Conservation (phyloP, 2,888 invertebrate genomes). For the Limulus polyphemus region DNA sequence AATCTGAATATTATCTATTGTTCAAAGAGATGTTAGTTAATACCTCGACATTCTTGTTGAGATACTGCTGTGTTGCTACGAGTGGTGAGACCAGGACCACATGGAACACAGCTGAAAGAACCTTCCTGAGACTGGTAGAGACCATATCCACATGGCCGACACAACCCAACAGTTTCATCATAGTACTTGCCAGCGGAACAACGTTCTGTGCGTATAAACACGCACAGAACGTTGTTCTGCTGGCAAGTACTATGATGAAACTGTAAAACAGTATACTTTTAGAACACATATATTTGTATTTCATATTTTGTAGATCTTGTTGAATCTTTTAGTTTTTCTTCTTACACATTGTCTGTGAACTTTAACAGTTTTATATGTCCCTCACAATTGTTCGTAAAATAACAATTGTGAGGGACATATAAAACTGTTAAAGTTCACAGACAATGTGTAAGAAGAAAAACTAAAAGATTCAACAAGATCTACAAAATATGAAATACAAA, state of each 20-base stretch:
- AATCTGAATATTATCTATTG: background rate
- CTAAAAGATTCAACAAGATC: background rate
- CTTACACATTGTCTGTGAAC: background rate
- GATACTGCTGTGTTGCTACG: constrained; percentile 78
- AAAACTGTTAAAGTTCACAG: background rate
- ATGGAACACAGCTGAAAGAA: constrained; percentile 73
- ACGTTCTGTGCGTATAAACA: constrained; percentile 48
- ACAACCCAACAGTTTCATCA: constrained; percentile 73
- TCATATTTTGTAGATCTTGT: background rate
- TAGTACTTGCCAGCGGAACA: constrained; percentile 90
- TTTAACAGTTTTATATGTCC: background rate
- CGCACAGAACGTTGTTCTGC: constrained; percentile 70
- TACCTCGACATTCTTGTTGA: constrained; percentile 29
- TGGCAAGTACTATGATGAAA: constrained; percentile 84
- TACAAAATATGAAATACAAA: background rate
- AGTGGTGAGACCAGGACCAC: constrained; percentile 83
- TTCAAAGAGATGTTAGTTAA: constrained; percentile 2
- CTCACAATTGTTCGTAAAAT: background rate
- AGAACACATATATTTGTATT: background rate
- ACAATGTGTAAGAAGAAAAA: background rate
- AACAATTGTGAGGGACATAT: background rate
- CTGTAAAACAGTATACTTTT: background rate
- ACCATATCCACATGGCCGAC: constrained; percentile 84
- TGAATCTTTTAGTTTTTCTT: background rate
- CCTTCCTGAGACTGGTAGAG: constrained; percentile 85